Conservation (phyloP, 2,888 invertebrate species). For the Pristionchus maxplancki region DNA sequence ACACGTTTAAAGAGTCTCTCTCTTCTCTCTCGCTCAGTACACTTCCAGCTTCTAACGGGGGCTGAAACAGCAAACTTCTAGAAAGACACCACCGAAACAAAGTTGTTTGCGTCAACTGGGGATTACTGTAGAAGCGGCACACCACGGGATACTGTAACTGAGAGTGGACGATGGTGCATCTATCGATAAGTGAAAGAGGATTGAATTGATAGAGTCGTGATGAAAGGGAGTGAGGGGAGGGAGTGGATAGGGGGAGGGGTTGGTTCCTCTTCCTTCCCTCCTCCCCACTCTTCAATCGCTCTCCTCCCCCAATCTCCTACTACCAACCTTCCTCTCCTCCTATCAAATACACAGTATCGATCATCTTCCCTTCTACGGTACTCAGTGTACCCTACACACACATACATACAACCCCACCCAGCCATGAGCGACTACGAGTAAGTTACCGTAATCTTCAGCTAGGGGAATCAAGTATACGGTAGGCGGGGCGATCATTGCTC, state of each 20-base stretch:
- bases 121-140: constrained; percentile 3
- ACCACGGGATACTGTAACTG: neutral
- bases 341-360: constrained; percentile 36
- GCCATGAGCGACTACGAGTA: constrained; percentile 8
- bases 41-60: neutral
- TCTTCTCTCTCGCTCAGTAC: constrained; percentile 5
- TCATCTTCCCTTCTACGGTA: constrained; percentile 17
- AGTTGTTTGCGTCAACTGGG: neutral
- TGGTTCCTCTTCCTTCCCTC: constrained; percentile 34
- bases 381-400: constrained; percentile 25
- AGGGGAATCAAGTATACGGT: neutral
- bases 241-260: constrained; percentile 24
- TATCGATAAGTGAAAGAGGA: constrained; percentile 48
- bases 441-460: constrained; percentile 16
- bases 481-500: neutral
- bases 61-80: neutral
- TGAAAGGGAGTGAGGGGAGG: constrained; percentile 40
- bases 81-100: constrained; percentile 20
- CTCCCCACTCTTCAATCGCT: constrained; percentile 42
- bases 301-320: constrained; percentile 52
- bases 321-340: constrained; percentile 32
- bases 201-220: constrained; percentile 27
- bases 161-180: neutral
- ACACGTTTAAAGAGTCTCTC: constrained; percentile 23
- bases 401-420: neutral